phyloP scores from a whole-genome alignment of 1,140 invertebrate genomes.

The Drosophila grimshawi region DNA sequence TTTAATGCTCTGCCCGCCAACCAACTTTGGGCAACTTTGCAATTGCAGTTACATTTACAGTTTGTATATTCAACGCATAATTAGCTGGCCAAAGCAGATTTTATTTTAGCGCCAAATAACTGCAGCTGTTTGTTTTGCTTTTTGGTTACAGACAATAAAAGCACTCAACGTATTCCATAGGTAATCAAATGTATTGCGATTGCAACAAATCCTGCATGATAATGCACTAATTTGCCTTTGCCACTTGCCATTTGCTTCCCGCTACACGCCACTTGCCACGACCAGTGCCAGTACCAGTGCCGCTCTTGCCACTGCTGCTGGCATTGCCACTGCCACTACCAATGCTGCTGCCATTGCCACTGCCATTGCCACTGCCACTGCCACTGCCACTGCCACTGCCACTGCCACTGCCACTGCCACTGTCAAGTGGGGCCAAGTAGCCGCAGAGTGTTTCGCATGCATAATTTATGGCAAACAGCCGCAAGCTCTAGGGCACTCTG shows the following conservation, averaged over 20 bases:
- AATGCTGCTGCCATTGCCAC: no score
- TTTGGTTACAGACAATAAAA: background rate
- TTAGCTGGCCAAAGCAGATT: slow-evolving; percentile 26
- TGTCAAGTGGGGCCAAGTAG: slow-evolving; percentile 35
- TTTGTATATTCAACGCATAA: slow-evolving; percentile 28
- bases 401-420: slow-evolving; percentile 17
- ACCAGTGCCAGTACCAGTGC: background rate
- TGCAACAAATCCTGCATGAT: slow-evolving; percentile 51
- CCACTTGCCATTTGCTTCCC: background rate
- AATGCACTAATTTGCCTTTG: slow-evolving; percentile 27
- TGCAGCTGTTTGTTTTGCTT: background rate
- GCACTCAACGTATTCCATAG: slow-evolving; percentile 40
- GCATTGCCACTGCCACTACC: background rate
- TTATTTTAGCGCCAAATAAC: background rate
- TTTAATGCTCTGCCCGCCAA: slow-evolving; percentile 28
- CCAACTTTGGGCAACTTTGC: background rate
- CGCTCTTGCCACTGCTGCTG: background rate
- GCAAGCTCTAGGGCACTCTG: background rate
- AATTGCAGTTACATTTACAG: slow-evolving; percentile 16
- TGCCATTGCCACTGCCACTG: slow-evolving; percentile 3
- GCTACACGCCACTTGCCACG: slow-evolving; percentile 2
- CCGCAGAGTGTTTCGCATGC: slow-evolving; percentile 41
- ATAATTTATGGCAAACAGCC: slow-evolving; percentile 44
- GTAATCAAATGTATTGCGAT: slow-evolving; percentile 60
- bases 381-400: background rate